Evolutionary conservation across 2,888 invertebrate genomes (phyloP).

Genomic region (Ormyrus labotus): DNA sequence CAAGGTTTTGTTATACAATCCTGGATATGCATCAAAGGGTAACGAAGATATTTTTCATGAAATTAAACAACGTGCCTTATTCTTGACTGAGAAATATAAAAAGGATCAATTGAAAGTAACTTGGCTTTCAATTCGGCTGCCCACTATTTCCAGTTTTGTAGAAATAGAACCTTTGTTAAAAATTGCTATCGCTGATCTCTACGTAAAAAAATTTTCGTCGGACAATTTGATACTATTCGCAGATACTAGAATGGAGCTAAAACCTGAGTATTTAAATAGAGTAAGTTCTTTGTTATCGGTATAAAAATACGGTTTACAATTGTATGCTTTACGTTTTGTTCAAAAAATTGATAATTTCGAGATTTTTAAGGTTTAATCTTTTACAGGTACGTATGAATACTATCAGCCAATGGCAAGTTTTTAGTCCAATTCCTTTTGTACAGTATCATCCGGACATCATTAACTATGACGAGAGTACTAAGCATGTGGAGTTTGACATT

Average conservation of each 20-base stretch:
- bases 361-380: constrained; percentile 49
- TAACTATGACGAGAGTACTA: constrained; percentile 69
- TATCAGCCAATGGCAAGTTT: constrained; percentile 91
- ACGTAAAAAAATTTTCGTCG: constrained; percentile 82
- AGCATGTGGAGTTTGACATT: constrained; percentile 80
- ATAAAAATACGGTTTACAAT: constrained; percentile 38
- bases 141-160: constrained; percentile 66
- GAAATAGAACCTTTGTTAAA: constrained; percentile 68
- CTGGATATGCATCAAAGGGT: constrained; percentile 81
- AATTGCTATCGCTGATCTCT: constrained; percentile 82
- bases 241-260: constrained; percentile 83
- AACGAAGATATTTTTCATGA: constrained; percentile 79
- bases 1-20: constrained; percentile 82
- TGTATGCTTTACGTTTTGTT: constrained; percentile 9
- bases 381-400: constrained; percentile 95
- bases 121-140: constrained; percentile 84
- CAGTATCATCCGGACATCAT: constrained; percentile 87
- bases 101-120: constrained; percentile 82
- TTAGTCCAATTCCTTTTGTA: constrained; percentile 92
- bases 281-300: constrained; percentile 75
- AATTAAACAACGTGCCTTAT: constrained; percentile 81
- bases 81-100: constrained; percentile 81
- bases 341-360: constrained; percentile 47
- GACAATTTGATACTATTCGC: constrained; percentile 85
- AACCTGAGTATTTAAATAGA: constrained; percentile 92